Evolutionary conservation across 2,113 vertebrate genomes (phyloP), one percentile per base, ranked within the genome.

Genomic region (Nothobranchius furzeri): DNA sequence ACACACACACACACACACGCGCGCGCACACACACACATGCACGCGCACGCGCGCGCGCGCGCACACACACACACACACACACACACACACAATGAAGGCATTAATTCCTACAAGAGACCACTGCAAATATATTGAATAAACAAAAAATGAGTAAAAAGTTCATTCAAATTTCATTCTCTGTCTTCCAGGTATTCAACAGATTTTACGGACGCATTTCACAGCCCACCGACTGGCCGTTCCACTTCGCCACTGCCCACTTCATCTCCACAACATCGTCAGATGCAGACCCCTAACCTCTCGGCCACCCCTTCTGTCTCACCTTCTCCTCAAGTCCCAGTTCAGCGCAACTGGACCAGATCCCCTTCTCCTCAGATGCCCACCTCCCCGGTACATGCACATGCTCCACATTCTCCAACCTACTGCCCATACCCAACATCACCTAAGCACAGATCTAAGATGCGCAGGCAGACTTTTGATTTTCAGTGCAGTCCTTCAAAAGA

Each of bases 351-450:
- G 93, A 88, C 89, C n/a, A 90, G 88, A n/a, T 92, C 91, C 12
- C 90, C 90, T 4, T 93, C 93, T 74, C 93, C 94, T 76, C 93
- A 94, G 4, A 94, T 95, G 61, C 92, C 94, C 17, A 89, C 95
- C 42, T 94, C 95, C 0, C 93, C 95, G 4, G 85, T 90, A 15
- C 90, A 83, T 52, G 77, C 88, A 51, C 89, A 93, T 67, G 71
- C 90, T 30, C 92, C 92, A 6, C 82, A 90, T 61, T 93, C 95
- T 71, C 95, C 90, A 54, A 95, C 92, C 86, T 96, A 90, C 89
- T 95, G 91, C 80, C 95, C 93, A 64, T 60, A 95, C 85, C 91
- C 94, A 68, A 91, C 93, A 66, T 95, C 84, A 73, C 94, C 40
- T 46, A 95, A 93, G 73, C 92, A 90, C 68, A 90, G 91, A 8